A percentile compares a stretch with the other conserved stretches of the same genome.
Evolutionary conservation across 2,888 invertebrate genomes (phyloP).

Genomic region (Lasioglossum villosulum): DNA sequence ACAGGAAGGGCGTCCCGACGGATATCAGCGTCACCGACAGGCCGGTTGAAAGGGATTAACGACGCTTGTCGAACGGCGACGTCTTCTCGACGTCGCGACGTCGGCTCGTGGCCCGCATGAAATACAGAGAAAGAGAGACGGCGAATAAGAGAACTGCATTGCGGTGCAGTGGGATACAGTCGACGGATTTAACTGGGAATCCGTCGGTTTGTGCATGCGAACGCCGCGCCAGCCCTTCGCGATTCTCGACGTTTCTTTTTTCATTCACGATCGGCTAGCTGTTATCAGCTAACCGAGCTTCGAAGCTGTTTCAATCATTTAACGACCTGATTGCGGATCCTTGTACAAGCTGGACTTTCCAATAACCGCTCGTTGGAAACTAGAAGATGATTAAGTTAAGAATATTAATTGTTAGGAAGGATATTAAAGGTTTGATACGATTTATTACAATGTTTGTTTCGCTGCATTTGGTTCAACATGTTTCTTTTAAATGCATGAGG

Average conservation of each 20-base stretch:
- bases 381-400: not conserved
- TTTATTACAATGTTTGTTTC: not conserved
- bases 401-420: not conserved
- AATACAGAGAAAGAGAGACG: not conserved
- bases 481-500: not conserved
- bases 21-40: constrained; percentile 28
- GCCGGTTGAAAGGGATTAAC: constrained; percentile 50
- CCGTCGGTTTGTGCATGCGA: constrained; percentile 22
- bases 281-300: not conserved
- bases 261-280: not conserved
- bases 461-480: not conserved
- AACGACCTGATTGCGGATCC: not conserved
- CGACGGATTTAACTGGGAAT: constrained; percentile 23
- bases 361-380: not conserved
- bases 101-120: constrained; percentile 22
- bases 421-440: not conserved
- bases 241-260: constrained; percentile 8
- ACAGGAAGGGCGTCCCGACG: constrained; percentile 27
- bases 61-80: constrained; percentile 48
- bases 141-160: constrained; percentile 51
- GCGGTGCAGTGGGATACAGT: constrained; percentile 46
- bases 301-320: constrained; percentile 13
- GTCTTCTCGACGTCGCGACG: constrained; percentile 39
- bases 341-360: constrained; percentile 1
- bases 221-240: constrained; percentile 12